Evolutionary conservation across 1,140 invertebrate genomes (phyloP).

Genomic region (Pseudomyrmex sp.): DNA sequence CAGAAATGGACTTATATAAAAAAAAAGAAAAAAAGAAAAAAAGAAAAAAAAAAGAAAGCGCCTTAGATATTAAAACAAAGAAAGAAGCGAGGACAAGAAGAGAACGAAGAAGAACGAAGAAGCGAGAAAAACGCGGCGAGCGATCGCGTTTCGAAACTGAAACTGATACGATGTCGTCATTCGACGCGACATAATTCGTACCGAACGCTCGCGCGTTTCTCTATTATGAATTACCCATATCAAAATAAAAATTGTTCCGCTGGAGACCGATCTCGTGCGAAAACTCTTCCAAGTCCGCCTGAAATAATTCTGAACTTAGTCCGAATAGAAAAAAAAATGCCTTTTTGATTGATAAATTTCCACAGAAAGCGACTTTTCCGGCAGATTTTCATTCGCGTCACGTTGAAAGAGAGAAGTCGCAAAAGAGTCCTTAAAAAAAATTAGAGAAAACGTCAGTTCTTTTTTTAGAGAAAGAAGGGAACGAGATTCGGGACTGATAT

Average conservation of each 20-base stretch:
- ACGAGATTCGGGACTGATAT: neutral
- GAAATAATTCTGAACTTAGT: neutral
- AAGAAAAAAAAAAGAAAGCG: constrained; percentile 17
- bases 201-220: constrained; percentile 12
- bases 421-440: neutral
- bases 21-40: constrained; percentile 1
- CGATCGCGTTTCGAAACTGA: constrained; percentile 13
- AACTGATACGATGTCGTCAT: constrained; percentile 22
- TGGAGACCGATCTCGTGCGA: constrained; percentile 14
- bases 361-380: neutral
- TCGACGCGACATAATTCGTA: neutral
- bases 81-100: constrained; percentile 5
- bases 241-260: constrained; percentile 37
- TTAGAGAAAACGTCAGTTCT: neutral
- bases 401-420: neutral
- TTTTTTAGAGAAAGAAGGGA: neutral
- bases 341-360: neutral
- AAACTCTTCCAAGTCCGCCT: neutral
- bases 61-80: constrained; percentile 42
- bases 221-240: constrained; percentile 49
- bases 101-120: constrained; percentile 56
- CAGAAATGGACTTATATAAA: neutral
- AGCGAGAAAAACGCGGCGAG: neutral
- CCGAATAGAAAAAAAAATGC: neutral
- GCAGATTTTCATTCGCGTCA: neutral